Base-by-base conservation (phyloP, 2,113 vertebrate genomes). In the Apus apus region DNA sequence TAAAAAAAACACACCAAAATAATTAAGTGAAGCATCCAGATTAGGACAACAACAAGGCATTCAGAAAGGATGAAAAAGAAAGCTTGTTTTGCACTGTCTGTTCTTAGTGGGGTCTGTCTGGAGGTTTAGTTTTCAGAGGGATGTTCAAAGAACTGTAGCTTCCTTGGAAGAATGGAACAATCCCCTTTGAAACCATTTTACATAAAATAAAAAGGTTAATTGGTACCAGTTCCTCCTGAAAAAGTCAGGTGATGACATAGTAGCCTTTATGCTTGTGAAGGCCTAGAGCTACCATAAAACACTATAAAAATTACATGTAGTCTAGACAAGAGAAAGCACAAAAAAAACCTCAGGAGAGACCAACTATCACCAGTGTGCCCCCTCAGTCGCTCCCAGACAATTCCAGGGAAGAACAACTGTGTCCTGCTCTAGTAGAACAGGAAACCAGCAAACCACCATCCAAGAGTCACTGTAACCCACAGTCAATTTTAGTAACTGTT, bases 311-410 rank as follows among this genome's bases (percentile, higher is more conserved):
- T 32, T 62, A 32, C 36, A 27, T 0, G 0, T 30, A 51, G 22
- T 38, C 11, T 8, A 85, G 29, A 53, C 9, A 38, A 56, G 4
- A 38, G 15, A n/a, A 89, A 62, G 17, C 4, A n/a, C 2, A 4
- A 25, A 72, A 43, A 56, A 26, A 17, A 0, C n/a, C 15, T 51
- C 16, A 20, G 20, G 13, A 65, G 19, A 62, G 34, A 48, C 13
- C 0, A 0, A 15, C 10, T 48, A 15, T 34, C 20, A 53, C 11
- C 30, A 38, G 3, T 3, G 9, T 53, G 7, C 8, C 9, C 13
- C n/a, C 15, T 65, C 32, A 9, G 8, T n/a, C 18, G 13, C 7
- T 45, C 27, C 11, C 26, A 51, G 9, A 38, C 5, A 70, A 51
- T 15, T 18, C 38, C 15, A 53, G 25, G 7, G n/a, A 71, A 54